Base-by-base conservation (phyloP, 2,797 vertebrate species). In the Lateolabrax maculatus region DNA sequence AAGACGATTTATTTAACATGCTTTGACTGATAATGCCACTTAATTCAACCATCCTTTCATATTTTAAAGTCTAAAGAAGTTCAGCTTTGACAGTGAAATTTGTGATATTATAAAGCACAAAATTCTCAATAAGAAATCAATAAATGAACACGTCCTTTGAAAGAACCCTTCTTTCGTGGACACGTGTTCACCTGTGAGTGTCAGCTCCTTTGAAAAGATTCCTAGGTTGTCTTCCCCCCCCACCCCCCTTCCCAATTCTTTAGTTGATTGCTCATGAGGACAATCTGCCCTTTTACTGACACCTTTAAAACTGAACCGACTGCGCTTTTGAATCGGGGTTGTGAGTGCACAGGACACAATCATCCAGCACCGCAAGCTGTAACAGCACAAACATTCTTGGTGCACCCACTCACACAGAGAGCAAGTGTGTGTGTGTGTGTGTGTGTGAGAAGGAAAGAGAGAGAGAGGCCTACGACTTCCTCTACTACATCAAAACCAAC, bases 341-440 rank as follows among this genome's bases (percentile, higher is more conserved):
- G 67, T 23, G 71, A 66, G 76, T 39, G 65, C 77, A 52, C 49
- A 23, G 36, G 64, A 83, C 80, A 83, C 52, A 66, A 48, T 78
- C 63, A 79, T 46, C 79, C 51, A 67, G 63, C 75, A 83, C 37
- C 51, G 4, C 78, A 79, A 66, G 63, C 25, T 75, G 68, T 44
- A 71, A 68, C 67, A 66, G 43, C 72, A 57, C 79, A 83, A 55
- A 86, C 80, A 86, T 84, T 80, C 80, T 83, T 88, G 68, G 25
- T 65, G 76, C 74, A 77, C 69, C 63, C 62, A 75, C 84, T 69
- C 56, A 78, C n/a, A 49, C 0, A 39, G 2, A 49, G 25, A 21
- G 9, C 2, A 31, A n/a, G 63, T 23, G 48, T 34, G 57, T 9
- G 27, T 29, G n/a, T 15, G n/a, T 31, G 37, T n/a, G 56, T 25